Evolutionary conservation across 92 coral and sea anemone species (phyloP).

Genomic region (Palythoa heliodiscus): DNA sequence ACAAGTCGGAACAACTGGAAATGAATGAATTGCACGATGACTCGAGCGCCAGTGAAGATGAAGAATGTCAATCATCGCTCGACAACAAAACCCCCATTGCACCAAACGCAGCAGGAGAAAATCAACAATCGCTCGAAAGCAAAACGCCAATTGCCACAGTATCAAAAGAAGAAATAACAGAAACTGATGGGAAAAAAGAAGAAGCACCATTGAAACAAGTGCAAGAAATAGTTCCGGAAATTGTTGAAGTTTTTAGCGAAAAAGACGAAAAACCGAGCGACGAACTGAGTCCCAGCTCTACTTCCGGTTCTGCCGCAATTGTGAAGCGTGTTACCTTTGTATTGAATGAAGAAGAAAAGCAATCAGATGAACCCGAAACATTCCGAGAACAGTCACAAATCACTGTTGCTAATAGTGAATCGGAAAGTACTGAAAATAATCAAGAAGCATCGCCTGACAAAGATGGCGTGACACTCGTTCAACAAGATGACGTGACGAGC

Average conservation of each 20-base stretch:
- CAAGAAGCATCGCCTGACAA: neutral
- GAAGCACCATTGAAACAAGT: neutral
- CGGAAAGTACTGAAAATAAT: neutral
- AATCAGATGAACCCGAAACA: neutral
- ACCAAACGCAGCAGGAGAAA: neutral
- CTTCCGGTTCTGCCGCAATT: neutral
- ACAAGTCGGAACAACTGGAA: conserved; percentile 34
- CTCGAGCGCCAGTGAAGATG: conserved; percentile 38
- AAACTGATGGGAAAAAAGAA: conserved; percentile 4
- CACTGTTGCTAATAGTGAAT: neutral
- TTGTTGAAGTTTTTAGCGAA: neutral
- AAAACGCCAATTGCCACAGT: conserved; percentile 3
- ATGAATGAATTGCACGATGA: conserved; percentile 15
- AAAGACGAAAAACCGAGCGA: conserved; percentile 5
- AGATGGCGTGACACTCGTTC: conserved; percentile 5
- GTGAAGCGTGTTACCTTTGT: conserved; percentile 36
- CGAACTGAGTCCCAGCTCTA: neutral
- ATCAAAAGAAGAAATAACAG: neutral
- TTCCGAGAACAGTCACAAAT: neutral
- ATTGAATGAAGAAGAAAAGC: conserved; percentile 1
- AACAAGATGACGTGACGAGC: neutral
- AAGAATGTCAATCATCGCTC: neutral
- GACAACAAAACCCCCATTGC: neutral
- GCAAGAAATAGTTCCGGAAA: conserved; percentile 14
- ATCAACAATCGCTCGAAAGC: neutral